Conservation (phyloP, 2,888 invertebrate species). For the Rapana venosa region DNA sequence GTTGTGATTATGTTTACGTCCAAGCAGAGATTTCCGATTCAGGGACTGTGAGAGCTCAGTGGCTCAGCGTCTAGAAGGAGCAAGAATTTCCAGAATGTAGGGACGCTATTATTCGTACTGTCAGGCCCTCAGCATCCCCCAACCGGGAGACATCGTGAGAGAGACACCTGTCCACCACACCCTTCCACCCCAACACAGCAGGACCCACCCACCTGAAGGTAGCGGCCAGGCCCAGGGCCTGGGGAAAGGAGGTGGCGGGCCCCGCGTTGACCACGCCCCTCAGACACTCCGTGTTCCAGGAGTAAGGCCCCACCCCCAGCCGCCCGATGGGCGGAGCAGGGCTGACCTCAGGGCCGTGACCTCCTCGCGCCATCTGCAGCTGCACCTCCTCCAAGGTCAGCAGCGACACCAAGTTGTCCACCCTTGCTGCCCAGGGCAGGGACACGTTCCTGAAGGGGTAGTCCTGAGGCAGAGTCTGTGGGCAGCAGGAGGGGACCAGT, state of each 20-base stretch:
- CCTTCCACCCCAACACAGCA: too few relatives aligned
- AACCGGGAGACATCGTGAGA: too few relatives aligned
- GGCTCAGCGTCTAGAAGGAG: too few relatives aligned
- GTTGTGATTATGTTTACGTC: too few relatives aligned
- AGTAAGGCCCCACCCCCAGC: conserved; percentile 71
- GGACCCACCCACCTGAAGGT: conserved; percentile 69
- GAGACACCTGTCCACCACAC: too few relatives aligned
- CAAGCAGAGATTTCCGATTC: too few relatives aligned
- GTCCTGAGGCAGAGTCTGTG: conserved; percentile 1
- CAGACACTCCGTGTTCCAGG: conserved; percentile 75
- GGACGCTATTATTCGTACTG: too few relatives aligned
- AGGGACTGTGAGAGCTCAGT: too few relatives aligned
- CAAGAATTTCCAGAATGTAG: not conserved
- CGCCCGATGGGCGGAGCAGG: conserved; percentile 70
- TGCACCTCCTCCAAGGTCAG: conserved; percentile 70
- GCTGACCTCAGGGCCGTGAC: conserved; percentile 61
- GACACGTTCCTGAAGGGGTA: conserved; percentile 72
- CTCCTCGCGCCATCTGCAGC: conserved; percentile 65
- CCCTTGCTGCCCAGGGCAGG: conserved; percentile 70
- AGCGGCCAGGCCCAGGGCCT: conserved; percentile 74
- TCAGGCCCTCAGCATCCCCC: too few relatives aligned
- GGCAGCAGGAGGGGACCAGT: not conserved
- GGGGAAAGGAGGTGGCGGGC: conserved; percentile 74
- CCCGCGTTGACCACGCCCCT: conserved; percentile 71
- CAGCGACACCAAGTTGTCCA: conserved; percentile 70